Conservation (phyloP, 2,113 vertebrate genomes). For the Upupa epops region DNA sequence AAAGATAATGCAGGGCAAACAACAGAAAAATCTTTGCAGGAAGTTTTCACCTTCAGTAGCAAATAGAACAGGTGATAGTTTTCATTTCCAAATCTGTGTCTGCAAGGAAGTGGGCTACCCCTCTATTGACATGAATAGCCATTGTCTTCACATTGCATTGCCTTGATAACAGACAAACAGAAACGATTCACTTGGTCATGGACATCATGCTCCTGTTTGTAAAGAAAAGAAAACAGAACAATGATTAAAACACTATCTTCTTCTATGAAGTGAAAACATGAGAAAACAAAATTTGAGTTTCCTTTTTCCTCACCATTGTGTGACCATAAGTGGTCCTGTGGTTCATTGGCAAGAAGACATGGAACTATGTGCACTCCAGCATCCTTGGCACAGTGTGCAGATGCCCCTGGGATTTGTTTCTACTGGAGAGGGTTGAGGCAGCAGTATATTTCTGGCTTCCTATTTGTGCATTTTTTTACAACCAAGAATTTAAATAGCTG, state of each 20-base stretch:
- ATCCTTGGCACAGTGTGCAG: background rate
- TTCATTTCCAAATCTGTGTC: background rate
- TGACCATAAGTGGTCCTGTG: background rate
- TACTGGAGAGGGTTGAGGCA: background rate
- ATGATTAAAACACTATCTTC: background rate
- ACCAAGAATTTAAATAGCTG: constrained; percentile 49
- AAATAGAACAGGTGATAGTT: background rate
- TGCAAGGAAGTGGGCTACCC: background rate
- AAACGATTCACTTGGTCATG: background rate
- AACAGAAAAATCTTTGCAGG: background rate
- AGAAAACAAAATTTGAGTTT: background rate
- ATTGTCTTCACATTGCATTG: background rate
- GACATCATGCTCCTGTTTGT: background rate
- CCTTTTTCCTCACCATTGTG: background rate
- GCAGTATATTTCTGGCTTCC: background rate
- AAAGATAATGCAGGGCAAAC: background rate
- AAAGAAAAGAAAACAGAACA: background rate
- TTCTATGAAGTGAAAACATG: background rate
- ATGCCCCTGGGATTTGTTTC: background rate
- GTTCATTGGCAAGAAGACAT: constrained; percentile 15
- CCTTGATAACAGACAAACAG: background rate
- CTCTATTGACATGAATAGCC: background rate
- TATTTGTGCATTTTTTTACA: background rate
- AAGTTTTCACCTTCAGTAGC: background rate
- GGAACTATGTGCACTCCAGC: constrained; percentile 6